Conservation (phyloP, 2,797 vertebrate species). For the Bryconaethiops microstoma region DNA sequence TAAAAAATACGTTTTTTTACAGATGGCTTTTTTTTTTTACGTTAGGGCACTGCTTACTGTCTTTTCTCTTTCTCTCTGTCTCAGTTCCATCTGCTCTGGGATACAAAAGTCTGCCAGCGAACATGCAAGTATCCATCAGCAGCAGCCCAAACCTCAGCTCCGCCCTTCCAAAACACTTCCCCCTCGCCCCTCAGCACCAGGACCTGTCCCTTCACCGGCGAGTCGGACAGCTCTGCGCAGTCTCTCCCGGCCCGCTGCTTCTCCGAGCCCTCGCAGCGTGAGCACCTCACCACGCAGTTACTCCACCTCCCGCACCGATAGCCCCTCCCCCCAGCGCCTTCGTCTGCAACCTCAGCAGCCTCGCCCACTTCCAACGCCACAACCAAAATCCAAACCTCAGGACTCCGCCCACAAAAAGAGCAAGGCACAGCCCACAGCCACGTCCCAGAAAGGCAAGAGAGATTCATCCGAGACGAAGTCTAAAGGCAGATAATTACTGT, state of each 20-base stretch:
- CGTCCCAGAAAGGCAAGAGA: conserved; percentile 72
- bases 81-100: conserved; percentile 63
- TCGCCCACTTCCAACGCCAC: conserved; percentile 47
- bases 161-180: conserved; percentile 59
- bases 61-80: conserved; percentile 13
- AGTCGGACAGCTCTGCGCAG: conserved; percentile 61
- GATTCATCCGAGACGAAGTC: conserved; percentile 72
- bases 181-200: conserved; percentile 29
- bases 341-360: conserved; percentile 65
- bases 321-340: conserved; percentile 81
- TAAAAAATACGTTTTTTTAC: too few relatives aligned
- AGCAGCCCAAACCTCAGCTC: conserved; percentile 67
- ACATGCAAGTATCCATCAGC: conserved; percentile 58
- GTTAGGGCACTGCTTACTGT: neutral
- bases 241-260: conserved; percentile 67
- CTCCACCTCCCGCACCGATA: conserved; percentile 79
- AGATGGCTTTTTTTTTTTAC: too few relatives aligned
- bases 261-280: conserved; percentile 67
- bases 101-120: conserved; percentile 61
- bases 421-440: conserved; percentile 66
- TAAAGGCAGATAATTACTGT: conserved; percentile 80
- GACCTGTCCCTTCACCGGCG: conserved; percentile 59
- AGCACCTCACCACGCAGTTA: conserved; percentile 78
- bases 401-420: conserved; percentile 74
- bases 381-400: conserved; percentile 65